phyloP scores from a whole-genome alignment of 2,113 vertebrate species.

The Dromiciops gliroides region DNA sequence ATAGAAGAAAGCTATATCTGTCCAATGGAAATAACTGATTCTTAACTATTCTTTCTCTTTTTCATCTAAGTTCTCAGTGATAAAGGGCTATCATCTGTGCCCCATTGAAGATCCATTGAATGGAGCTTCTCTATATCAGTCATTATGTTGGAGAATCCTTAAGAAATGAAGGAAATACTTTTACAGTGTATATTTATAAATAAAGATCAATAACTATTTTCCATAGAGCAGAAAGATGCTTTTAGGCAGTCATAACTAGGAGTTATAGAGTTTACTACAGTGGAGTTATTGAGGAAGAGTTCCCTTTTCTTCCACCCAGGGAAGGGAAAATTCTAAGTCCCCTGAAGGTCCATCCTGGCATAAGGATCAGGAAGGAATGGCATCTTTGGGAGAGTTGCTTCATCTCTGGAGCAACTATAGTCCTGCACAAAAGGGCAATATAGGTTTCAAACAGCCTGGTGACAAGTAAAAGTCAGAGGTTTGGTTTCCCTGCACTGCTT shows the following conservation, averaged over 20 bases:
- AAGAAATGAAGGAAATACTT: background rate
- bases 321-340: background rate
- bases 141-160: background rate
- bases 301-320: background rate
- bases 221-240: background rate
- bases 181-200: background rate
- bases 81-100: background rate
- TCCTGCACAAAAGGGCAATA: background rate
- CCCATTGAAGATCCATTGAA: background rate
- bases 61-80: background rate
- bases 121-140: background rate
- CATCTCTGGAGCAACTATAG: background rate
- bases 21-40: background rate
- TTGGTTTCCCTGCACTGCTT: background rate
- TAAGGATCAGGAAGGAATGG: background rate
- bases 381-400: background rate
- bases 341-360: background rate
- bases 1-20: background rate
- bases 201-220: background rate
- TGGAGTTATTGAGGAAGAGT: background rate
- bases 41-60: background rate
- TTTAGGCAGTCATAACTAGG: background rate
- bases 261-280: background rate
- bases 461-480: background rate
- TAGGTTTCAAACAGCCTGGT: background rate